Percentiles rank a stretch among this genome's conserved stretches.
phyloP scores from a whole-genome alignment of 2,113 vertebrate genomes.

The Jaculus jaculus region DNA sequence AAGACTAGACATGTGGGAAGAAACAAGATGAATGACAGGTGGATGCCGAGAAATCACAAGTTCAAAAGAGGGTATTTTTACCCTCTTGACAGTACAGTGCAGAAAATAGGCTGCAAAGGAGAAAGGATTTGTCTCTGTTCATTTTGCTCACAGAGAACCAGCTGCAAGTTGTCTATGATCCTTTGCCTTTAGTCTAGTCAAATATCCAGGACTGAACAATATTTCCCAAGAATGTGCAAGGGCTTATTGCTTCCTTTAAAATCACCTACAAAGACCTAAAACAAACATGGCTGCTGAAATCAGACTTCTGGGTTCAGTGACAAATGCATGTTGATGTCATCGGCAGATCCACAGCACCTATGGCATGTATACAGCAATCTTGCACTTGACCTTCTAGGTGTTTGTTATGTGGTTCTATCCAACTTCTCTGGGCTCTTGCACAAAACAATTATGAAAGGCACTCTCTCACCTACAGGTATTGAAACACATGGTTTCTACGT shows the following conservation, averaged over 20 bases:
- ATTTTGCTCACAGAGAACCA: background rate
- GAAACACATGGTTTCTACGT: constrained; percentile 5
- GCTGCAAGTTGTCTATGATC: background rate
- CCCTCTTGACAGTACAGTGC: background rate
- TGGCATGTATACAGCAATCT: background rate
- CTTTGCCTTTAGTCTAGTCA: background rate
- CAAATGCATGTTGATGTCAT: background rate
- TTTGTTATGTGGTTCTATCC: background rate
- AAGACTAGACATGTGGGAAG: constrained; percentile 50
- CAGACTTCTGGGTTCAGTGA: background rate
- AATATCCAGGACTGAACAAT: constrained; percentile 13
- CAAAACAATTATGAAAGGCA: constrained; percentile 13
- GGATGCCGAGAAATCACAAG: constrained; percentile 41
- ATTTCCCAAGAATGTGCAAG: background rate
- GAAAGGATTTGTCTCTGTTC: background rate
- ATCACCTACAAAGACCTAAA: constrained; percentile 17
- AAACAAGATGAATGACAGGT: background rate
- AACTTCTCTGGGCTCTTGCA: constrained; percentile 15
- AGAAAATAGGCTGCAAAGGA: background rate
- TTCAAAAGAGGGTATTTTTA: constrained; percentile 3
- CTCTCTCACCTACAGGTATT: background rate
- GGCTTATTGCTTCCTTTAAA: background rate
- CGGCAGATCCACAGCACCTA: too few relatives aligned
- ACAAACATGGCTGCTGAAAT: background rate
- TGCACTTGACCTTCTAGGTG: background rate